Conservation (phyloP, 2,113 vertebrate species). For the Holacanthus passer region DNA sequence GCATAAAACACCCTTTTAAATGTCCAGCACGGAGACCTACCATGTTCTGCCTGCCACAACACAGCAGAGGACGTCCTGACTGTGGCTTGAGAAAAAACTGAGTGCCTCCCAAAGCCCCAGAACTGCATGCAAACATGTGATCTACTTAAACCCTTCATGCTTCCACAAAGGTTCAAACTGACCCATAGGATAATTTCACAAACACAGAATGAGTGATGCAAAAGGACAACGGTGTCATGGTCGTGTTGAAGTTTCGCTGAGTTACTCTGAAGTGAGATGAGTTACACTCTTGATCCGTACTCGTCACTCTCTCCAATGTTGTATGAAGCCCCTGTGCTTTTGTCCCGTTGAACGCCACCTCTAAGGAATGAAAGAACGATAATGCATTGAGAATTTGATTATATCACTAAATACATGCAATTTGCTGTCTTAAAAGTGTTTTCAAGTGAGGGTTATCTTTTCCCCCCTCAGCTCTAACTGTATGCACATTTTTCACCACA, state of each 20-base stretch:
- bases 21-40: constrained; percentile 24
- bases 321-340: constrained; percentile 81
- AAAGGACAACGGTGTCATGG: constrained; percentile 34
- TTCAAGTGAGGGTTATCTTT: too few species aligned
- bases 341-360: constrained; percentile 63
- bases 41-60: constrained; percentile 56
- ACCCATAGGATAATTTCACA: constrained; percentile 41
- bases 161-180: constrained; percentile 28
- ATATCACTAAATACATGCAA: background rate
- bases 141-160: constrained; percentile 33
- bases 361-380: constrained; percentile 53
- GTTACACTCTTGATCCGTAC: constrained; percentile 84
- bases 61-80: constrained; percentile 53
- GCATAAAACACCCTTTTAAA: constrained; percentile 43
- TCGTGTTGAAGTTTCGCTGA: constrained; percentile 34
- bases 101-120: constrained; percentile 31
- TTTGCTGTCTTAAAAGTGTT: background rate
- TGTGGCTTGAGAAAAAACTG: constrained; percentile 54
- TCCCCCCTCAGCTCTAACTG: background rate
- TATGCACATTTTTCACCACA: background rate
- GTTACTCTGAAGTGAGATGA: constrained; percentile 13
- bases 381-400: background rate
- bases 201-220: constrained; percentile 42
- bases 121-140: constrained; percentile 57
- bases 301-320: constrained; percentile 80